Evolutionary conservation across 1,140 invertebrate species (phyloP), one percentile per base, ranked within the genome.

Genomic region (Mylabris phalerata): DNA sequence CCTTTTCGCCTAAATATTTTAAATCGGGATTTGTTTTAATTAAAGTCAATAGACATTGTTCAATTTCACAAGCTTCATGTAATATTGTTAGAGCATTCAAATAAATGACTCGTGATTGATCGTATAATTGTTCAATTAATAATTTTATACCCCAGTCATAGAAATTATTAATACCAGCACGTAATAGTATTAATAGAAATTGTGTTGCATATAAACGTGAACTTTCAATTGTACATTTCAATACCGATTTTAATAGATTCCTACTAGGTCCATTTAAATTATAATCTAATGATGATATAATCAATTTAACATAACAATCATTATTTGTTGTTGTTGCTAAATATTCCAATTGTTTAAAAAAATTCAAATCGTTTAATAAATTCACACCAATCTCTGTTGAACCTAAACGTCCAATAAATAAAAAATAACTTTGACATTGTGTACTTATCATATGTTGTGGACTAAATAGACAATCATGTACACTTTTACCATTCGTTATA

Each of bases 361-460:
- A 80, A 47, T 86, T 84, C 11, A 88, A 84, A 60, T 84, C 84
- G 46, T 91, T 87, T 10, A 97, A 82, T 55, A 87, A 77, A 51
- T 80, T 80, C 27, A 86, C 77, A 1, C 93, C 93, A 48, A 82
- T 81, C 41, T 78, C 76, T n/a, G 83, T 83, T 47, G 86, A 84
- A 58, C 87, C 92, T 52, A 97, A 78, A 60, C 90, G 86, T 1
- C 94, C 95, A 48, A 98, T 83, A 67, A 95, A 91, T 2, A 98
- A 77, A 72, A 98, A 98, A 77, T 98, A 98, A 73, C 89, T 88
- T 73, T 95, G 92, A 72, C 90, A 91, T 71, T 93, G 87, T 4
- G 92, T 94, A 61, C 86, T 91, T 48, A 84, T 81, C 78, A 98
- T 85, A 70, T 91, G 88, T 57, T 87, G 84, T 0, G 93, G 92